Conservation (phyloP, 2,113 vertebrate genomes). For the pig (Sus scrofa) region T2T-Sscrofa CM000812.6:261674001-261674500, state of each 20-base stretch:
- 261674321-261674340: background rate
- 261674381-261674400: background rate
- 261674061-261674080: background rate
- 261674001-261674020: background rate
- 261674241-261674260: slow-evolving; percentile 44
- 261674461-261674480: background rate
- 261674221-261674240: slow-evolving; percentile 9
- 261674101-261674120: background rate
- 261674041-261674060: background rate
- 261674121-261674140: background rate
- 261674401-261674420: background rate
- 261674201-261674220: background rate
- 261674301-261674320: background rate
- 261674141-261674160: background rate
- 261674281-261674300: slow-evolving; percentile 36
- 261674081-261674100: background rate
- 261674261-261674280: slow-evolving; percentile 1
- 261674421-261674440: background rate
- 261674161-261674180: background rate
- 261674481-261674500: background rate
- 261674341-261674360: background rate
- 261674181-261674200: background rate
- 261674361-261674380: background rate
- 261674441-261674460: background rate
- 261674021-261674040: background rate